A percentile compares a stretch with the other conserved stretches of the same genome.
Evolutionary conservation across 2,113 vertebrate genomes (phyloP).

Genomic region (Cyanoderma ruficeps): DNA sequence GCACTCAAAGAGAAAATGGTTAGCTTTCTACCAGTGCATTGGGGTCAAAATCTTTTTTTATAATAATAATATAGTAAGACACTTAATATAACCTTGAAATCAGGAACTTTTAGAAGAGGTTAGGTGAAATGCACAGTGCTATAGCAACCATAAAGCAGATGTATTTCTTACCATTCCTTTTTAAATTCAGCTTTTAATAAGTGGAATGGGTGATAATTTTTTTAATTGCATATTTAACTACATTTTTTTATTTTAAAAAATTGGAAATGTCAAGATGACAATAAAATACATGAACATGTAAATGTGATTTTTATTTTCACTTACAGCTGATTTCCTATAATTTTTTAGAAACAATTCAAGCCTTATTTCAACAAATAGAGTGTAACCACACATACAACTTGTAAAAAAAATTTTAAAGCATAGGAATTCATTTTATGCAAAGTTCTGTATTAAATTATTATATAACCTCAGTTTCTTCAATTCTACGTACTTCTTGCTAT

Average conservation of each 20-base stretch:
- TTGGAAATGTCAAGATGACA: background rate
- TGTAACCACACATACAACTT: background rate
- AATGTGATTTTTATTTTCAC: background rate
- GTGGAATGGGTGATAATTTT: background rate
- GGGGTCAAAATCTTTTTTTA: conserved; percentile 67
- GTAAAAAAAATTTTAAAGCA: background rate
- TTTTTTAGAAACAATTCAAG: background rate
- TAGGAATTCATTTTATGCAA: background rate
- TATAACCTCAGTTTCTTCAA: background rate
- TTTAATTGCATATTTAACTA: background rate
- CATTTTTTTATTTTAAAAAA: background rate
- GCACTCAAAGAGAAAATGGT: conserved; percentile 69
- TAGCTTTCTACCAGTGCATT: conserved; percentile 59
- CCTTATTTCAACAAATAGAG: background rate
- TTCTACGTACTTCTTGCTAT: background rate
- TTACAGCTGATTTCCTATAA: background rate
- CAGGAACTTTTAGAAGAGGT: conserved; percentile 64
- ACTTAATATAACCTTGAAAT: conserved; percentile 70
- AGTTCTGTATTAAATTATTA: background rate
- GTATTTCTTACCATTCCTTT: conserved; percentile 33
- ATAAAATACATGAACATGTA: background rate
- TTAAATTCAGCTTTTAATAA: conserved; percentile 34
- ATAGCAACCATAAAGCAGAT: conserved; percentile 56
- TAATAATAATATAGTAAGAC: conserved; percentile 63
- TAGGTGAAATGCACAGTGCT: conserved; percentile 58